Conservation (phyloP, 2,888 invertebrate genomes). For the Carpatolechia fugitivella region DNA sequence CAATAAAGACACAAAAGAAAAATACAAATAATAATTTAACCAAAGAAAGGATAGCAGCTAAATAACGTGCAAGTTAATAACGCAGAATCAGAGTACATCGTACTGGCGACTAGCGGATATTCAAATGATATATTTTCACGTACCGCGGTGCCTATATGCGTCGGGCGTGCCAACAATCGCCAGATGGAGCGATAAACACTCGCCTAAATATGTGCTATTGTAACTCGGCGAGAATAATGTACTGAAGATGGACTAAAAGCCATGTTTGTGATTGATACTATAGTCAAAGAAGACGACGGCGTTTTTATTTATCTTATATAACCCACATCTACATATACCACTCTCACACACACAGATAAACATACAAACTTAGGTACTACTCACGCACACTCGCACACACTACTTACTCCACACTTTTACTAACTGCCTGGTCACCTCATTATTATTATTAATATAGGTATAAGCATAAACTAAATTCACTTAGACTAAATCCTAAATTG, state of each 20-base stretch:
- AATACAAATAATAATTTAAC: too few species aligned
- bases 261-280: neutral
- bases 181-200: slow-evolving; percentile 42
- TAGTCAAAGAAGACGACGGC: neutral
- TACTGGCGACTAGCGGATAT: slow-evolving; percentile 26
- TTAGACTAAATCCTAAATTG: too few species aligned
- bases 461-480: too few species aligned
- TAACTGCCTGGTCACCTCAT: too few species aligned
- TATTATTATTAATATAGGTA: too few species aligned
- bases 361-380: too few species aligned
- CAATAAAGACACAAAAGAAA: too few species aligned
- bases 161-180: slow-evolving; percentile 45
- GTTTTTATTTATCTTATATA: neutral
- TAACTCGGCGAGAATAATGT: neutral
- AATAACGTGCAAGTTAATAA: too few species aligned
- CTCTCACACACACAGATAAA: too few species aligned
- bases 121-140: slow-evolving; percentile 44
- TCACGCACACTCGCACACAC: too few species aligned
- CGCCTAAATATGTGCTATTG: slow-evolving; percentile 22
- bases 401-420: too few species aligned
- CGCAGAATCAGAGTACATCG: neutral
- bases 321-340: too few species aligned
- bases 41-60: neutral
- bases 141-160: slow-evolving; percentile 27
- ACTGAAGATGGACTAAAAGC: slow-evolving; percentile 15